Evolutionary conservation across 1,140 invertebrate species (phyloP).

Genomic region (Apocrypta bakeri): DNA sequence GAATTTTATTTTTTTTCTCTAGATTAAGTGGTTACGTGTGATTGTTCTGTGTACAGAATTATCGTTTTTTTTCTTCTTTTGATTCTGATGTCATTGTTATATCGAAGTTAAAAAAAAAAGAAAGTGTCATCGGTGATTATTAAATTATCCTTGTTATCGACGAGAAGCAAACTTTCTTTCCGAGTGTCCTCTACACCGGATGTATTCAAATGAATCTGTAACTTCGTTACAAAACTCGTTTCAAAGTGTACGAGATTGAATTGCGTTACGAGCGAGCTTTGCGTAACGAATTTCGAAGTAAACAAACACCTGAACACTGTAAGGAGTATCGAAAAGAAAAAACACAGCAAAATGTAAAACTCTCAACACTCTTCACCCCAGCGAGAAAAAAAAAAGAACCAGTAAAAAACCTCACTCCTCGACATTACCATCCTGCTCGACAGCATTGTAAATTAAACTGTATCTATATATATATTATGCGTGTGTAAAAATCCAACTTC

Average conservation of each 20-base stretch:
- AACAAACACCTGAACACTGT: too few relatives aligned
- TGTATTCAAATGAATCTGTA: neutral
- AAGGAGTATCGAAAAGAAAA: too few relatives aligned
- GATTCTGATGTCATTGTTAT: too few relatives aligned
- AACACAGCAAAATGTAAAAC: too few relatives aligned
- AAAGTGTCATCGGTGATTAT: neutral
- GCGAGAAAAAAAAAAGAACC: neutral
- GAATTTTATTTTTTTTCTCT: neutral
- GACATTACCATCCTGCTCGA: constrained; percentile 15
- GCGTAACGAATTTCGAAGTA: neutral
- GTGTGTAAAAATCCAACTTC: neutral
- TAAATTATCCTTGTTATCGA: too few relatives aligned
- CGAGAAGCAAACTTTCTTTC: too few relatives aligned
- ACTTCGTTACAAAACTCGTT: neutral
- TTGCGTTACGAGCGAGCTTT: neutral
- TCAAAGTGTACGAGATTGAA: neutral
- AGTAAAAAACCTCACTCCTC: neutral
- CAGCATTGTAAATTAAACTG: neutral
- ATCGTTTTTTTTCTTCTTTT: too few relatives aligned
- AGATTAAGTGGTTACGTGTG: too few relatives aligned
- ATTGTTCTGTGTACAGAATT: too few relatives aligned
- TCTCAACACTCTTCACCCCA: too few relatives aligned
- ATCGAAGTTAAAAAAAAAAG: too few relatives aligned
- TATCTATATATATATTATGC: neutral
- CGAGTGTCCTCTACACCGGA: too few relatives aligned